Base-by-base conservation (phyloP, 2,797 vertebrate genomes). In the Chrosomus eos region DNA sequence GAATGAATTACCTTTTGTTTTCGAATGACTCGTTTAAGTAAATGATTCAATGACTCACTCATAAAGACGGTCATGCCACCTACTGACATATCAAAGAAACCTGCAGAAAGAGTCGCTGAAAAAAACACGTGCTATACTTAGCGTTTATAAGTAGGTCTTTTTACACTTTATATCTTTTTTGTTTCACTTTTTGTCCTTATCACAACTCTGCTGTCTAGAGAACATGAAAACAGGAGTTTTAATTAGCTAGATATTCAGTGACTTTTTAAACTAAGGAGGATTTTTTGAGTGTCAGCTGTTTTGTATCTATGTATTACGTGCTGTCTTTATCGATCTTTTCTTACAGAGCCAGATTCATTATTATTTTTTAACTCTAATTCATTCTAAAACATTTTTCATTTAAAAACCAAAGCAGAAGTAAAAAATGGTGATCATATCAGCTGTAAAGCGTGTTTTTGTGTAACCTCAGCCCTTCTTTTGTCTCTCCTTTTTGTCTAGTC, bases 401-500 rank as follows among this genome's bases (percentile, higher is more conserved):
- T 77, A 62, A 62, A 60, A 31, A 23, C 16, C 23, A 60, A 40
- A 38, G 8, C 23, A 3, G 14, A 40, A 60, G 18, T 19, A n/a
- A 83, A 75, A 66, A 21, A 18, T 14, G 0, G 14, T 78, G 38
- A 45, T 78, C 36, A 62, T 10, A 48, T 79, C 40, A 68, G 36
- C 51, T 43, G 26, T 71, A 71, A 60, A 60, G 26, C 7, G 13
- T 7, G 11, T n/a, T 58, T 40, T 82, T 64, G 4, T 73, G 19
- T 40, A 40, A 71, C 38, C 31, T 79, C 26, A 60, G 28, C 58
- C 40, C 28, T 60, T n/a, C 38, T 72, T 72, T n/a, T 13, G 64
- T 43, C 21, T 68, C n/a, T 33, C 8, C 2, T 62, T 80, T 84
- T 64, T 64, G 83, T 85, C 68, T 10, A 73, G 76, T 85, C 76